Percentiles rank a stretch among this genome's conserved stretches.
Conservation (phyloP, 2,888 invertebrate genomes). For the Lapara coniferarum region DNA sequence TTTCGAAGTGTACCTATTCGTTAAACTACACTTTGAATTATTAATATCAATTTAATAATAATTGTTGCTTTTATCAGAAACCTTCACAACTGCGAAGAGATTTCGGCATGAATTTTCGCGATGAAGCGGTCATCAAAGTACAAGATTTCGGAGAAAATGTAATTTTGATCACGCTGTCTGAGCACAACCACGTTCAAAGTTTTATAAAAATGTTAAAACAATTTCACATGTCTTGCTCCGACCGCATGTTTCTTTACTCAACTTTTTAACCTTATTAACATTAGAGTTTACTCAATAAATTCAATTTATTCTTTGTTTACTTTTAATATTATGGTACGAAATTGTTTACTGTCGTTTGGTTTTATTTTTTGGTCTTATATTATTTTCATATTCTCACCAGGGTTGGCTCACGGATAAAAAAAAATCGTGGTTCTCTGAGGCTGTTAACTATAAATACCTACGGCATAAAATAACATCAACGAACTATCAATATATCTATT, state of each 20-base stretch:
- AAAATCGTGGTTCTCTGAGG: too few relatives aligned
- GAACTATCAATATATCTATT: too few relatives aligned
- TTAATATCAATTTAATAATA: too few relatives aligned
- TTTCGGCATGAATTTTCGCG: background rate
- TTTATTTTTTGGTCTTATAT: background rate
- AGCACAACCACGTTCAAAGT: background rate
- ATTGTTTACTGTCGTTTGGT: background rate
- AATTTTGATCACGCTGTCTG: background rate
- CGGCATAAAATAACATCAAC: too few relatives aligned
- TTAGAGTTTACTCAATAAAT: background rate
- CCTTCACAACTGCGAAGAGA: too few relatives aligned
- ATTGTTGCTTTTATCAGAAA: too few relatives aligned
- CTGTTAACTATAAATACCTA: too few relatives aligned
- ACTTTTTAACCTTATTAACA: constrained; percentile 3
- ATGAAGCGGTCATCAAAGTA: background rate
- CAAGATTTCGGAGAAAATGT: background rate
- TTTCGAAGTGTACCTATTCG: too few relatives aligned
- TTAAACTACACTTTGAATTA: too few relatives aligned
- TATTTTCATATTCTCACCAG: background rate
- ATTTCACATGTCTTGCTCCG: constrained; percentile 4
- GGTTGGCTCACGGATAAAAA: too few relatives aligned
- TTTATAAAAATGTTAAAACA: constrained; percentile 6
- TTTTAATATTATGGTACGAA: background rate
- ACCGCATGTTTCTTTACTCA: constrained; percentile 3
- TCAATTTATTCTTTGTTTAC: constrained; percentile 12